Evolutionary conservation across 2,888 invertebrate genomes (phyloP).

Genomic region (Heteromurus nitidus): DNA sequence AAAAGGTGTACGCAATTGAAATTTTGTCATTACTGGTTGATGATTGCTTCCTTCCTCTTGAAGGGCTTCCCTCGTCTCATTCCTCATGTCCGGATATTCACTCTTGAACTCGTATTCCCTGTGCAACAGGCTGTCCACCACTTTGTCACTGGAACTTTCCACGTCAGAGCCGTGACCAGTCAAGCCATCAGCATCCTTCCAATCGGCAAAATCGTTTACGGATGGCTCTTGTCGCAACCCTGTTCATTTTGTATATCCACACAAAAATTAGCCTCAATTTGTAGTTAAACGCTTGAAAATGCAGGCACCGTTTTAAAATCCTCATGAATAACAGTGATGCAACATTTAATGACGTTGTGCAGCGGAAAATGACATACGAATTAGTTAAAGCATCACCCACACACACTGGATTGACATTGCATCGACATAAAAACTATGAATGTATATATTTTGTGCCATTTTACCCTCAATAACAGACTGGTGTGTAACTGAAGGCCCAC

Average conservation of each 20-base stretch:
- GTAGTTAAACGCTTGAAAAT: neutral
- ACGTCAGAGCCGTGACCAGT: constrained; percentile 29
- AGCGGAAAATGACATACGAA: constrained; percentile 43
- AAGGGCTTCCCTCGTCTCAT: constrained; percentile 84
- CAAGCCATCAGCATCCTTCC: constrained; percentile 33
- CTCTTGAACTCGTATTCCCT: constrained; percentile 63
- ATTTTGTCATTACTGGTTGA: constrained; percentile 81
- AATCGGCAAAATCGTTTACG: constrained; percentile 49
- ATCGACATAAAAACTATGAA: no score
- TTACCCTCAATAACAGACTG: constrained; percentile 44
- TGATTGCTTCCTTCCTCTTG: constrained; percentile 86
- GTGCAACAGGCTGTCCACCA: constrained; percentile 25
- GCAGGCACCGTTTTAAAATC: no score
- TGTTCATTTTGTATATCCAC: neutral
- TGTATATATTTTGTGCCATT: neutral
- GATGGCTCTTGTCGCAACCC: constrained; percentile 45
- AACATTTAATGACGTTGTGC: no score
- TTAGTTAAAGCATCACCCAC: neutral
- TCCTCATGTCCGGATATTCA: constrained; percentile 75
- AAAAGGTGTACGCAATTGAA: neutral
- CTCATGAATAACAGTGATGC: no score
- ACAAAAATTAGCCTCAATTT: neutral
- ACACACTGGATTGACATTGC: no score
- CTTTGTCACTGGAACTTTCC: constrained; percentile 50
- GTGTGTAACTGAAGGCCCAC: constrained; percentile 46